A percentile compares a stretch with the other conserved stretches of the same genome.
Evolutionary conservation across 2,888 invertebrate species (phyloP).

Genomic region (Tillus elongatus): DNA sequence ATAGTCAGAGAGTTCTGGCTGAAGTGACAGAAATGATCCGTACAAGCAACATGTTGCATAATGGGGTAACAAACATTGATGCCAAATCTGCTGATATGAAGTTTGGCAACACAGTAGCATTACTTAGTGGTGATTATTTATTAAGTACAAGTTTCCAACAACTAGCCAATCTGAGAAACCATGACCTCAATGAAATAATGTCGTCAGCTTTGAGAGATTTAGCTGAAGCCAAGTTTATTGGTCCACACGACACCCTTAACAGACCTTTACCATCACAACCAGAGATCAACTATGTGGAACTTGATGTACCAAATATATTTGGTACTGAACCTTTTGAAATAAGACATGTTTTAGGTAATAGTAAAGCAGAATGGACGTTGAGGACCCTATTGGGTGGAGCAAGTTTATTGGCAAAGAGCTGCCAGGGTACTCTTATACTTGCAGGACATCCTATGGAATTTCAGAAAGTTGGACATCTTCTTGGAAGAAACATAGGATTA

Average conservation of each 20-base stretch:
- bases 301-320: slow-evolving; percentile 25
- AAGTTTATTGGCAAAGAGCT: slow-evolving; percentile 67
- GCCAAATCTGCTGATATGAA: slow-evolving; percentile 62
- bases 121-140: slow-evolving; percentile 81
- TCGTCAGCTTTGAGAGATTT: slow-evolving; percentile 79
- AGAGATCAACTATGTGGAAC: slow-evolving; percentile 13
- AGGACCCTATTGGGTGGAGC: slow-evolving; percentile 69
- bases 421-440: slow-evolving; percentile 71
- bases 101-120: slow-evolving; percentile 89
- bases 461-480: slow-evolving; percentile 71
- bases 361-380: slow-evolving; percentile 69
- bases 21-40: slow-evolving; percentile 94
- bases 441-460: slow-evolving; percentile 65
- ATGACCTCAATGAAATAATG: slow-evolving; percentile 77
- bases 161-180: slow-evolving; percentile 66
- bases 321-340: slow-evolving; percentile 27
- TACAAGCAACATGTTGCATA: slow-evolving; percentile 79
- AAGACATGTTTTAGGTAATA: slow-evolving; percentile 46
- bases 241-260: slow-evolving; percentile 73
- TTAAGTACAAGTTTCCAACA: slow-evolving; percentile 82
- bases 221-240: slow-evolving; percentile 80
- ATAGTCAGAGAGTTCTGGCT: slow-evolving; percentile 78
- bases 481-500: slow-evolving; percentile 79
- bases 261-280: slow-evolving; percentile 68
- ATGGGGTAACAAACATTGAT: slow-evolving; percentile 68